Conservation (phyloP, 2,797 vertebrate species). For the Telmatherina bonti region DNA sequence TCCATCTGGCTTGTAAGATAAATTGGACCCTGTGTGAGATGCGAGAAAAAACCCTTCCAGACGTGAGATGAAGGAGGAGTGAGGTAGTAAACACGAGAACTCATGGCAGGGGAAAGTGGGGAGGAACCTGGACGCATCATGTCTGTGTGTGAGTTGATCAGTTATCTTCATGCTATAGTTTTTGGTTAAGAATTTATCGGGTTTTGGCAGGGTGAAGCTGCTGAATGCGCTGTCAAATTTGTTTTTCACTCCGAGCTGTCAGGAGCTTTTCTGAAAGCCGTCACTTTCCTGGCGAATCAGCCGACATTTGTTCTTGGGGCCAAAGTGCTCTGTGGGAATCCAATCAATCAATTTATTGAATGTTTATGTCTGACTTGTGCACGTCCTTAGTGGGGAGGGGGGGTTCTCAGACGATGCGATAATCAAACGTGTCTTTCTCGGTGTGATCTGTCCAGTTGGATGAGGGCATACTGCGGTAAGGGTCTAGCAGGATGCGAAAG, state of each 20-base stretch:
- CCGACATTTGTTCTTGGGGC: constrained; percentile 44
- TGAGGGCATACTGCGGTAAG: constrained; percentile 89
- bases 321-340: constrained; percentile 35
- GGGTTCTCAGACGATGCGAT: constrained; percentile 84
- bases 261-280: constrained; percentile 20
- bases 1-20: constrained; percentile 50
- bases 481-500: constrained; percentile 90
- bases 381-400: no score
- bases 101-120: constrained; percentile 21
- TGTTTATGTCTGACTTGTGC: neutral
- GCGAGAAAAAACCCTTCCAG: constrained; percentile 30
- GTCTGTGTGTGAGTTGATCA: constrained; percentile 10
- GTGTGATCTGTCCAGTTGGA: constrained; percentile 91
- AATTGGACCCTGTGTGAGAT: constrained; percentile 68
- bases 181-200: constrained; percentile 17
- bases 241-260: constrained; percentile 28
- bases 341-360: constrained; percentile 13
- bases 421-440: constrained; percentile 89
- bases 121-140: constrained; percentile 18
- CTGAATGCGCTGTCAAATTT: constrained; percentile 15
- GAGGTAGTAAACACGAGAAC: constrained; percentile 74
- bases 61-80: constrained; percentile 52
- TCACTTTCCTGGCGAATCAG: constrained; percentile 47
- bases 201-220: constrained; percentile 74
- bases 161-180: constrained; percentile 35